phyloP scores from a whole-genome alignment of 2,888 invertebrate species.

The Drosophila tanythrix region DNA sequence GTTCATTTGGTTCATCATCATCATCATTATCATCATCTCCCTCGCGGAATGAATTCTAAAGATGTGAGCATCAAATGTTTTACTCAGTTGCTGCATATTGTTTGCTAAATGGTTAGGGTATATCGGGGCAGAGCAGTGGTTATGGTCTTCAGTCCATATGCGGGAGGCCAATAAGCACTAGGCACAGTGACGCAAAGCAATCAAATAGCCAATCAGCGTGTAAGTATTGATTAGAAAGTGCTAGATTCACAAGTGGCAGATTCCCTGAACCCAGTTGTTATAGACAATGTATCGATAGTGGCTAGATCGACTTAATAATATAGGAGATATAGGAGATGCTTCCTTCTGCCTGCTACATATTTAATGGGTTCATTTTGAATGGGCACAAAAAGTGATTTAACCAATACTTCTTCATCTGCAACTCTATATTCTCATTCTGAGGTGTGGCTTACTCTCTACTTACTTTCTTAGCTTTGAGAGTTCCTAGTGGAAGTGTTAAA shows the following conservation, averaged over 20 bases:
- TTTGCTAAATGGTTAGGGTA: conserved; percentile 44
- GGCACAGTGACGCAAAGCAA: conserved; percentile 50
- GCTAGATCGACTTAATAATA: not conserved
- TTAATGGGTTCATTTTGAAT: not conserved
- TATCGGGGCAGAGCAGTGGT: not conserved
- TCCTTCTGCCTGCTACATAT: not conserved
- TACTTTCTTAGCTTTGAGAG: not conserved
- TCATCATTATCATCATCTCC: not conserved
- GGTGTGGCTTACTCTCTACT: not conserved
- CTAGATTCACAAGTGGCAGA: not conserved
- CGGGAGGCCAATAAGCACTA: conserved; percentile 26
- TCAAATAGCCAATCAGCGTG: not conserved
- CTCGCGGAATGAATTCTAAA: conserved; percentile 57
- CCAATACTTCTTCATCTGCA: not conserved
- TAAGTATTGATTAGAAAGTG: not conserved
- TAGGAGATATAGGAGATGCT: not conserved
- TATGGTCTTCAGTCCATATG: conserved; percentile 40
- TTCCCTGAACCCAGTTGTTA: not conserved
- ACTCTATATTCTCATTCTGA: not conserved
- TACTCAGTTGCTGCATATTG: conserved; percentile 45
- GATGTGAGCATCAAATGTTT: conserved; percentile 65
- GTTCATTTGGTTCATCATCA: conserved; percentile 49
- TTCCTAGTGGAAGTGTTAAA: not conserved
- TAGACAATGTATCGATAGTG: not conserved
- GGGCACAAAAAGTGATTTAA: not conserved